Evolutionary conservation across 1,140 invertebrate species (phyloP).

Genomic region (Temnothorax curvispinosus): DNA sequence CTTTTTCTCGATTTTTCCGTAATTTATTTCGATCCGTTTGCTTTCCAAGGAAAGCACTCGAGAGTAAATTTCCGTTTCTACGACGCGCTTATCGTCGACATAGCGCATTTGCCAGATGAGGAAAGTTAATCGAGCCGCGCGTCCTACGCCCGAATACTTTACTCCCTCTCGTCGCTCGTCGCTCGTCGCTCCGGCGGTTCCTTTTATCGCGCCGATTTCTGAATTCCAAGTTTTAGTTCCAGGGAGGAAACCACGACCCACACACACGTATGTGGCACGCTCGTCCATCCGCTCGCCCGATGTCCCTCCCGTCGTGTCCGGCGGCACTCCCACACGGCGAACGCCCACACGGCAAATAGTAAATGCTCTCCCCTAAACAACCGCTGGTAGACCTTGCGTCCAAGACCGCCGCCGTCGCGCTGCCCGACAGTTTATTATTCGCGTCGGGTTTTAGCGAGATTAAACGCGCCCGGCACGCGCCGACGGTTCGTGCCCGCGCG

Average conservation of each 20-base stretch:
- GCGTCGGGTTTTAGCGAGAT: constrained; percentile 73
- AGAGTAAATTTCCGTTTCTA: constrained; percentile 9
- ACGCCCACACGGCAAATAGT: constrained; percentile 74
- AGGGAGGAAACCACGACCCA: constrained; percentile 69
- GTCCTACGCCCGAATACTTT: constrained; percentile 6
- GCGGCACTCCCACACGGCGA: constrained; percentile 74
- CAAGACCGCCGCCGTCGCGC: constrained; percentile 44
- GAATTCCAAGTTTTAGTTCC: constrained; percentile 28
- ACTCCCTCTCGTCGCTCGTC: not conserved
- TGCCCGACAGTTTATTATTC: constrained; percentile 70
- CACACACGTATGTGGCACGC: constrained; percentile 38
- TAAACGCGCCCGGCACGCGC: constrained; percentile 57
- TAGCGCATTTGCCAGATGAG: constrained; percentile 18
- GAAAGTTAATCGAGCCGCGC: not conserved
- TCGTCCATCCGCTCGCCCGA: constrained; percentile 65
- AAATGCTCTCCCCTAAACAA: constrained; percentile 57
- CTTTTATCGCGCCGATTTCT: constrained; percentile 45
- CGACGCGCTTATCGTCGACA: constrained; percentile 8
- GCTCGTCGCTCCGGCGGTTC: not conserved
- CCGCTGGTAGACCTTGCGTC: constrained; percentile 62
- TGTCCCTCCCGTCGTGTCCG: constrained; percentile 62
- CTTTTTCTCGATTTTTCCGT: not conserved
- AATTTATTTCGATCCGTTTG: constrained; percentile 20
- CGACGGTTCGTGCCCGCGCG: not conserved
- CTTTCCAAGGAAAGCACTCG: not conserved